Conservation (phyloP, 2,113 vertebrate genomes). For the Rhinogobius similis region DNA sequence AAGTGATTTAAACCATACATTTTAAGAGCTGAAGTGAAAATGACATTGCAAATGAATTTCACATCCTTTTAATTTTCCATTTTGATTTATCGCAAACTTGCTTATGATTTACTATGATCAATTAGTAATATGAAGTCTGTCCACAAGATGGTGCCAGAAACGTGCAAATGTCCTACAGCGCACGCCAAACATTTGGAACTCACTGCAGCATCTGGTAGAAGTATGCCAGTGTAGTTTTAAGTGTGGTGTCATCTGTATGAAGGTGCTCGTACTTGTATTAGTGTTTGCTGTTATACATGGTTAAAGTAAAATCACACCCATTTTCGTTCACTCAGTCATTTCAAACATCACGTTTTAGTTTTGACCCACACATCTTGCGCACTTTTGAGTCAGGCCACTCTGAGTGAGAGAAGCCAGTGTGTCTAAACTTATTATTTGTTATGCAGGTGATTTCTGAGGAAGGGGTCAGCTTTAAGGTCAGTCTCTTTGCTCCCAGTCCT, state of each 20-base stretch:
- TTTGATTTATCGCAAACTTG: neutral
- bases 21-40: neutral
- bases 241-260: neutral
- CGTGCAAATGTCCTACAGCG: neutral
- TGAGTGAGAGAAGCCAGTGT: slow-evolving; percentile 58
- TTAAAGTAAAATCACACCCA: slow-evolving; percentile 47
- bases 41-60: neutral
- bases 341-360: slow-evolving; percentile 52
- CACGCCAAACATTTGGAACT: neutral
- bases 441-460: slow-evolving; percentile 86
- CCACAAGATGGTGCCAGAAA: slow-evolving; percentile 55
- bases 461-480: slow-evolving; percentile 87
- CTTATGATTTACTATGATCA: neutral
- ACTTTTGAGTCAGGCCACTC: slow-evolving; percentile 53
- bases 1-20: neutral
- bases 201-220: neutral
- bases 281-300: slow-evolving; percentile 9
- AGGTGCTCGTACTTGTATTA: neutral
- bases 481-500: slow-evolving; percentile 69
- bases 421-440: slow-evolving; percentile 83
- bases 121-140: neutral
- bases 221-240: neutral
- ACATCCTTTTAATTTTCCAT: neutral
- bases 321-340: slow-evolving; percentile 40
- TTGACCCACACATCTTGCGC: slow-evolving; percentile 38